phyloP scores from a whole-genome alignment of 2,888 invertebrate species.

The Thelaira solivaga region DNA sequence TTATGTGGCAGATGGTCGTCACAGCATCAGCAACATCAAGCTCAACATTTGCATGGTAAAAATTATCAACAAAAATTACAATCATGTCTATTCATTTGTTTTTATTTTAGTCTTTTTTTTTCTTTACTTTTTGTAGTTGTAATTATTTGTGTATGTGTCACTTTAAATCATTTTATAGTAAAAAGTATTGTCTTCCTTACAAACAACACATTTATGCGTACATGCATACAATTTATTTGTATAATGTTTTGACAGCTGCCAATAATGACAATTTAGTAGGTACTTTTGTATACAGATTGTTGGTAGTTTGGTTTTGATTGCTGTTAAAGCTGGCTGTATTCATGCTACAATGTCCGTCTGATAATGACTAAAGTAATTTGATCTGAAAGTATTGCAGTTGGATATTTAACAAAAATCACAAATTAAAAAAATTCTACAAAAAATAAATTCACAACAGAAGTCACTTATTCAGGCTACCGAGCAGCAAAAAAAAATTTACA shows the following conservation, averaged over 20 bases:
- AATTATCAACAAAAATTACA: constrained; percentile 20
- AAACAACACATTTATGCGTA: not conserved
- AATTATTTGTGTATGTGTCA: constrained; percentile 27
- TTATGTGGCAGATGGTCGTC: not conserved
- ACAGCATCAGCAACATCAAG: not conserved
- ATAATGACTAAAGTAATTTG: constrained; percentile 60
- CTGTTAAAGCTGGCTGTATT: not conserved
- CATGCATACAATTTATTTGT: not conserved
- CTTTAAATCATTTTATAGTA: constrained; percentile 12
- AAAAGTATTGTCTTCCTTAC: not conserved
- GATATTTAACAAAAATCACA: not conserved
- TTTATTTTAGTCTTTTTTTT: too few species aligned
- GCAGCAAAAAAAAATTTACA: constrained; percentile 39
- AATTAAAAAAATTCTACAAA: not conserved
- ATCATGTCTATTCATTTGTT: constrained; percentile 3
- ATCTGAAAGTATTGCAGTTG: constrained; percentile 50
- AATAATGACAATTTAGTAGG: constrained; percentile 60
- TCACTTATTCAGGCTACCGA: not conserved
- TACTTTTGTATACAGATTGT: constrained; percentile 41
- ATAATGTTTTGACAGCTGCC: constrained; percentile 59
- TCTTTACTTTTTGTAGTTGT: too few species aligned
- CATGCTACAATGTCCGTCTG: constrained; percentile 26
- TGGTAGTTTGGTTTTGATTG: constrained; percentile 28
- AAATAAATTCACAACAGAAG: constrained; percentile 5
- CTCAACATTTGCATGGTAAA: constrained; percentile 7